Evolutionary conservation across 1,140 invertebrate genomes (phyloP).

Genomic region (Lucilia cuprina): DNA sequence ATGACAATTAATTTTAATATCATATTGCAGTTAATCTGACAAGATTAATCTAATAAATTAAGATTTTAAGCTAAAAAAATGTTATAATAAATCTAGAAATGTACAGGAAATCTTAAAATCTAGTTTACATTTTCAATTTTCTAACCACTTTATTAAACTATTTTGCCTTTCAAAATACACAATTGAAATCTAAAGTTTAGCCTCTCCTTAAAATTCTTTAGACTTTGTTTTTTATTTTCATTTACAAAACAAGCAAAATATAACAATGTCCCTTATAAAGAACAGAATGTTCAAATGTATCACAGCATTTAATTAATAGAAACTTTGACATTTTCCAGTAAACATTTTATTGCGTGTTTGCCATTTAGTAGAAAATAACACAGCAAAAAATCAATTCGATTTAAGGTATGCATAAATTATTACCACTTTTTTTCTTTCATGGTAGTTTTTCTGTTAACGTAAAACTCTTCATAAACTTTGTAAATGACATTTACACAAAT

Average conservation of each 20-base stretch:
- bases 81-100: not conserved
- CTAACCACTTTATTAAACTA: not conserved
- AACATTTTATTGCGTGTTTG: slow-evolving; percentile 28
- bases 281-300: not conserved
- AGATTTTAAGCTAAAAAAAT: too few relatives aligned
- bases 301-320: not conserved
- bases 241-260: not conserved
- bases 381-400: not conserved
- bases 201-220: not conserved
- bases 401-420: slow-evolving; percentile 3
- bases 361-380: slow-evolving; percentile 6
- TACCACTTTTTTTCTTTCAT: not conserved
- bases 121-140: not conserved
- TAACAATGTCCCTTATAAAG: slow-evolving; percentile 22
- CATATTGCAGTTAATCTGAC: too few relatives aligned
- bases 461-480: too few relatives aligned
- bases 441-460: not conserved
- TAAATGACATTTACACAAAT: slow-evolving; percentile 13
- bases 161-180: not conserved
- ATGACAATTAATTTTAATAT: too few relatives aligned
- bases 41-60: too few relatives aligned
- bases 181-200: not conserved
- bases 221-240: not conserved
- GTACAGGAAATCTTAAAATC: not conserved
- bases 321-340: slow-evolving; percentile 9